phyloP scores from a whole-genome alignment of 2,888 invertebrate species.

The Trichogramma dendrolimi region DNA sequence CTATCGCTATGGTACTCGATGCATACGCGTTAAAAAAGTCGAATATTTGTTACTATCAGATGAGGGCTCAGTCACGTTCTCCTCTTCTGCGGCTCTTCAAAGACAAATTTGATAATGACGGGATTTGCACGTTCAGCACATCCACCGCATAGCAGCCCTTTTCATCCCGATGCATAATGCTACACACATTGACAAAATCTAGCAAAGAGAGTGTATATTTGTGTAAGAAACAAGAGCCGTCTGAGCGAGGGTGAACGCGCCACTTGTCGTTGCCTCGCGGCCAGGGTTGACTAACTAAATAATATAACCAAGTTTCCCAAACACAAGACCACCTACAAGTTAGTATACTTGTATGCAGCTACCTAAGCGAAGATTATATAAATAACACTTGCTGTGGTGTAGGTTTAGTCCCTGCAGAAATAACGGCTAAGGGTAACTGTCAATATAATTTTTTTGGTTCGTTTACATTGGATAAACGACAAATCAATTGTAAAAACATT shows the following conservation, averaged over 20 bases:
- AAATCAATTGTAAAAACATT: conserved; percentile 50
- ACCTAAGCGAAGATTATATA: neutral
- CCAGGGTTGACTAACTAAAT: conserved; percentile 52
- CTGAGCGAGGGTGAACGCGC: conserved; percentile 24
- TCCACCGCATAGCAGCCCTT: neutral
- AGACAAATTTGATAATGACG: conserved; percentile 46
- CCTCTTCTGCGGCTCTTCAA: conserved; percentile 9
- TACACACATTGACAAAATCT: too few relatives aligned
- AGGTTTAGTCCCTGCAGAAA: too few relatives aligned
- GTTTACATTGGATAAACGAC: conserved; percentile 40
- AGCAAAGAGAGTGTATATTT: conserved; percentile 1
- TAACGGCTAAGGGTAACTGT: too few relatives aligned
- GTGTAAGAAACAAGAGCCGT: conserved; percentile 15
- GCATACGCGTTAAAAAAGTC: neutral
- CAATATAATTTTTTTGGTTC: conserved; percentile 24
- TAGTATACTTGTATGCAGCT: neutral
- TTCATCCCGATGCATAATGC: too few relatives aligned
- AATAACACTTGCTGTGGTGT: too few relatives aligned
- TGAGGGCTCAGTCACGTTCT: conserved; percentile 26
- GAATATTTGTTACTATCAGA: conserved; percentile 20
- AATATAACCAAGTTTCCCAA: conserved; percentile 44
- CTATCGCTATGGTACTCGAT: too few relatives aligned
- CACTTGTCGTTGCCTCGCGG: conserved; percentile 51
- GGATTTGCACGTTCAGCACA: conserved; percentile 45
- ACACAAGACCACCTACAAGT: conserved; percentile 26